Evolutionary conservation across 2,797 vertebrate genomes (phyloP).

Genomic region (Channa striata): DNA sequence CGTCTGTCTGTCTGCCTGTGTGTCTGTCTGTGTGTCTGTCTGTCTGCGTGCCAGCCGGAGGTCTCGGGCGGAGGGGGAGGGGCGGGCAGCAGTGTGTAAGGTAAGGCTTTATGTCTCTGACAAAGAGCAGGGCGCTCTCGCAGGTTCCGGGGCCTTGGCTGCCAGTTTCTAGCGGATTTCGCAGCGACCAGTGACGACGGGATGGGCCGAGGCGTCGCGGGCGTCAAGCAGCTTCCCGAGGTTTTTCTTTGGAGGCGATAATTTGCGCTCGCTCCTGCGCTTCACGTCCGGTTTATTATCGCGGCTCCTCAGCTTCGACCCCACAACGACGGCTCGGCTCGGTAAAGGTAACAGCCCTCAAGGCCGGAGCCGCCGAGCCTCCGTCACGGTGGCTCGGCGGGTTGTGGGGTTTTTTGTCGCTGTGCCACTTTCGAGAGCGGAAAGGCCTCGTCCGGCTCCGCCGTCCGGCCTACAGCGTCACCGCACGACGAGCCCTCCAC

Average conservation of each 20-base stretch:
- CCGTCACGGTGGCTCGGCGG: conserved; percentile 4
- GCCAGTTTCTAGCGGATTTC: conserved; percentile 21
- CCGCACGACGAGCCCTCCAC: not conserved
- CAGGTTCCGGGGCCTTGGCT: conserved; percentile 41
- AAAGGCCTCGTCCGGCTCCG: conserved; percentile 35
- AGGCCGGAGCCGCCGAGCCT: not conserved
- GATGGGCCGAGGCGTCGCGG: not conserved
- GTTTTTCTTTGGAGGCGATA: not conserved
- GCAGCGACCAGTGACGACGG: conserved; percentile 18
- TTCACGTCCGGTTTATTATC: conserved; percentile 24
- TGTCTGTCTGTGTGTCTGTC: conserved; percentile 84
- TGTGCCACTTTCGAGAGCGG: not conserved
- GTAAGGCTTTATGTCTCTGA: conserved; percentile 93
- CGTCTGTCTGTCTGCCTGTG: conserved; percentile 82
- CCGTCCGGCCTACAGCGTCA: conserved; percentile 28
- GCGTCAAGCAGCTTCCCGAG: not conserved
- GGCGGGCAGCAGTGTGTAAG: conserved; percentile 88
- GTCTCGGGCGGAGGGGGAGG: conserved; percentile 89
- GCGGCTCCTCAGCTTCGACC: not conserved
- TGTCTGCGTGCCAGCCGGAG: conserved; percentile 83
- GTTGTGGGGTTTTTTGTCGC: conserved; percentile 7
- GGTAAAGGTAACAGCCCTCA: not conserved
- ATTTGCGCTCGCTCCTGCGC: not conserved
- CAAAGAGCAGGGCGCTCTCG: conserved; percentile 86
- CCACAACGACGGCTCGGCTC: conserved; percentile 29